Percentiles rank a stretch among this genome's conserved stretches.
Conservation (phyloP, 2,113 vertebrate species). For the Mirza zaza region DNA sequence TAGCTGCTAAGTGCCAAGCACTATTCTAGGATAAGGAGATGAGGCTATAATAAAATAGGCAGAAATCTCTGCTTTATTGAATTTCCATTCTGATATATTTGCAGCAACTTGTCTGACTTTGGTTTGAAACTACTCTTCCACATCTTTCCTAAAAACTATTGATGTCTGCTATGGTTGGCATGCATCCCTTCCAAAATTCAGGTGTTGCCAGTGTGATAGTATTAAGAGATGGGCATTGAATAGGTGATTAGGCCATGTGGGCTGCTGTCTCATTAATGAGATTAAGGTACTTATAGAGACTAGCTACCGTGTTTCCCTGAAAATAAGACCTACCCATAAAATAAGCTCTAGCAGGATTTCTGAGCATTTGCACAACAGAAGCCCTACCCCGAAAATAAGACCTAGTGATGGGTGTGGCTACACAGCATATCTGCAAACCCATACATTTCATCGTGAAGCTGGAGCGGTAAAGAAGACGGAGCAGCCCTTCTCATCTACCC, state of each 20-base stretch:
- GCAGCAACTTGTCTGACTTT: background rate
- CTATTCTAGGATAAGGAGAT: background rate
- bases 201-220: background rate
- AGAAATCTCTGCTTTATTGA: background rate
- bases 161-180: background rate
- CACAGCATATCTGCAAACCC: too few species aligned
- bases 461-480: too few species aligned
- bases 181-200: background rate
- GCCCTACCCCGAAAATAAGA: too few species aligned
- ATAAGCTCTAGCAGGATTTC: too few species aligned
- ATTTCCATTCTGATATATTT: slow-evolving; percentile 18
- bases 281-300: background rate
- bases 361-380: too few species aligned
- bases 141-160: background rate
- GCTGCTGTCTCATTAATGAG: background rate
- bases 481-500: too few species aligned
- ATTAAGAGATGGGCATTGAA: background rate
- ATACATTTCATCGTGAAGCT: too few species aligned
- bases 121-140: slow-evolving; percentile 14
- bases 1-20: background rate
- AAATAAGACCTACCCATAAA: too few species aligned
- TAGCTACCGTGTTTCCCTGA: background rate
- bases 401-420: too few species aligned
- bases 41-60: background rate
- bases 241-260: background rate